phyloP scores from a whole-genome alignment of 2,113 vertebrate genomes.

The Apaloderma vittatum region DNA sequence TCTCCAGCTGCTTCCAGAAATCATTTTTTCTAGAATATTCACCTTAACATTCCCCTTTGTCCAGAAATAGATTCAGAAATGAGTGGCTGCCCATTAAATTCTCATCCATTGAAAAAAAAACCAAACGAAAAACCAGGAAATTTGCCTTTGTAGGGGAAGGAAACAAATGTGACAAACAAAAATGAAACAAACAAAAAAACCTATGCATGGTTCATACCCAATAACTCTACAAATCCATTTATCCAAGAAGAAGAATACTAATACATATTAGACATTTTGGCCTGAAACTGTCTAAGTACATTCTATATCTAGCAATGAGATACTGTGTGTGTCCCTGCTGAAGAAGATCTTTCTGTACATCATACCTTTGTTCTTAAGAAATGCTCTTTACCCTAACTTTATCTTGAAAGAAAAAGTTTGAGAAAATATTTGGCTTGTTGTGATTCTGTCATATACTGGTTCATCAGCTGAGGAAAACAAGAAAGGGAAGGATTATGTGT shows the following conservation, averaged over 20 bases:
- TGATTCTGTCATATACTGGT: not conserved
- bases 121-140: not conserved
- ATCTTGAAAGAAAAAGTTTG: not conserved
- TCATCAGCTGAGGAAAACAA: not conserved
- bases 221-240: slow-evolving; percentile 9
- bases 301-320: not conserved
- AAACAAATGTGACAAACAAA: not conserved
- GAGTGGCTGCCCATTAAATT: not conserved
- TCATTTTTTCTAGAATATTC: not conserved
- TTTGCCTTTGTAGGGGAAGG: not conserved
- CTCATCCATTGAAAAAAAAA: not conserved
- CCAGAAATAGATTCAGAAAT: not conserved
- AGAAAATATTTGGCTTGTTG: not conserved
- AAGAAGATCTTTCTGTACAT: slow-evolving; percentile 6
- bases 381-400: not conserved
- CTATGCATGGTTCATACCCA: not conserved
- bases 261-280: slow-evolving; percentile 25
- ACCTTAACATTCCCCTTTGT: not conserved
- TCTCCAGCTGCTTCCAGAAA: not conserved
- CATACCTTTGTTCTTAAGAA: slow-evolving; percentile 6
- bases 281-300: slow-evolving; percentile 54
- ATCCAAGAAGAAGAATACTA: not conserved
- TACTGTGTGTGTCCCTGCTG: not conserved
- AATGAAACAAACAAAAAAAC: not conserved
- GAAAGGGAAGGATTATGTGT: not conserved